Percentiles rank a stretch among this genome's conserved stretches.
phyloP scores from a whole-genome alignment of 1,140 invertebrate species.

The Agraylea sexmaculata region DNA sequence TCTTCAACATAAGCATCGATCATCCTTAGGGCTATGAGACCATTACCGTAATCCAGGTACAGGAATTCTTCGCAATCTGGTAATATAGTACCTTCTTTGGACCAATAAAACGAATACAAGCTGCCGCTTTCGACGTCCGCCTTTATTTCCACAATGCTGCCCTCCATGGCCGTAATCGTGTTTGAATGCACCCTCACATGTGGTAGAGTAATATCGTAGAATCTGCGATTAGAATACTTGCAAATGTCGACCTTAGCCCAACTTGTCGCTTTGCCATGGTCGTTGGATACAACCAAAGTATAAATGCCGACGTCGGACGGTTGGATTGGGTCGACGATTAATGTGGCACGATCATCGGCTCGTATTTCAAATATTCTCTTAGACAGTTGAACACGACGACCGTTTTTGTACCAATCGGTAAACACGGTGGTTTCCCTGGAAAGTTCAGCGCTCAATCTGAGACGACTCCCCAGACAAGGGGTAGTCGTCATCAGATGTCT shows the following conservation, averaged over 20 bases:
- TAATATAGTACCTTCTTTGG: slow-evolving; percentile 54
- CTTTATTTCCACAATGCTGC: slow-evolving; percentile 46
- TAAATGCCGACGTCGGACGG: slow-evolving; percentile 49
- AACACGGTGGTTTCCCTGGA: too few species aligned
- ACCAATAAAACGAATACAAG: slow-evolving; percentile 59
- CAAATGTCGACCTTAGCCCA: slow-evolving; percentile 16
- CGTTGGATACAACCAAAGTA: slow-evolving; percentile 60
- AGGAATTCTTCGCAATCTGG: slow-evolving; percentile 51
- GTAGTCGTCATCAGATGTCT: slow-evolving; percentile 33
- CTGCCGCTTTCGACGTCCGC: slow-evolving; percentile 39
- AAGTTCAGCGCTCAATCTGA: slow-evolving; percentile 44
- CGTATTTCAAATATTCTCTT: slow-evolving; percentile 25
- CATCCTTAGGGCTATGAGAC: slow-evolving; percentile 48
- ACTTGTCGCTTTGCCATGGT: slow-evolving; percentile 36
- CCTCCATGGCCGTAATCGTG: slow-evolving; percentile 42
- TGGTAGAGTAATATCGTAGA: slow-evolving; percentile 25
- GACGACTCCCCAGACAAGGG: slow-evolving; percentile 39
- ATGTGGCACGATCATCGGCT: slow-evolving; percentile 22
- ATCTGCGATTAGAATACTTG: slow-evolving; percentile 23
- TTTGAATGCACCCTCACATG: slow-evolving; percentile 21
- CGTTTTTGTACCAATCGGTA: slow-evolving; percentile 57
- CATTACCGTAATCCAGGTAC: slow-evolving; percentile 49
- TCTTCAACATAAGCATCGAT: slow-evolving; percentile 54
- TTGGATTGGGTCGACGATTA: slow-evolving; percentile 42
- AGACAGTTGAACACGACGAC: slow-evolving; percentile 26